Evolutionary conservation across 1,140 invertebrate genomes (phyloP).

Genomic region (Hesperophylax magnus): DNA sequence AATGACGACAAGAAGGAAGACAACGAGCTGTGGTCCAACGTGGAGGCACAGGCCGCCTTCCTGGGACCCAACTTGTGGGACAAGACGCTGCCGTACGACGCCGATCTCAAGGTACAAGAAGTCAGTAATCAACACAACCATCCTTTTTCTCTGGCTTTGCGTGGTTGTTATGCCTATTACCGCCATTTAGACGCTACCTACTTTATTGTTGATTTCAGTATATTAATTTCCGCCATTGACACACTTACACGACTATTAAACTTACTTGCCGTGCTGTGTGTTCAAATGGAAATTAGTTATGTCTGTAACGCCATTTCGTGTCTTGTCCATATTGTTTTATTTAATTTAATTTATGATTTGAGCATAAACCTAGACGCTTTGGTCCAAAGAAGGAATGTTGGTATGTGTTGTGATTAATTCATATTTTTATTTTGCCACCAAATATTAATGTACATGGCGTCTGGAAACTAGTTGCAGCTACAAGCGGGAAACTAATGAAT

Average conservation of each 20-base stretch:
- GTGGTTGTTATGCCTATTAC: constrained; percentile 54
- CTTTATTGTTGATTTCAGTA: constrained; percentile 1
- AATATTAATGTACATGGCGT: too few species aligned
- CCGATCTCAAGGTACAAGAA: constrained; percentile 93
- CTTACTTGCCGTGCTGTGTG: constrained; percentile 17
- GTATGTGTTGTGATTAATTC: constrained; percentile 26
- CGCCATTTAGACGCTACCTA: background rate
- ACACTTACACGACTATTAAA: constrained; percentile 37
- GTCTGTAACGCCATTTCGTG: background rate
- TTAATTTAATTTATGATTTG: constrained; percentile 1
- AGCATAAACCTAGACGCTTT: constrained; percentile 30
- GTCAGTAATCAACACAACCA: constrained; percentile 70
- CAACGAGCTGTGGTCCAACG: constrained; percentile 85
- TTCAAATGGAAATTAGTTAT: background rate
- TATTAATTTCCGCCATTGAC: constrained; percentile 36
- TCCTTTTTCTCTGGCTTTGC: constrained; percentile 65
- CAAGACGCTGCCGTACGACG: constrained; percentile 90
- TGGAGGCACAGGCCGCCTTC: constrained; percentile 93
- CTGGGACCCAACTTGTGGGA: constrained; percentile 95
- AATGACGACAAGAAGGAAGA: constrained; percentile 88
- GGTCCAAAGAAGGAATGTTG: constrained; percentile 22
- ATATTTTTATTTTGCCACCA: background rate
- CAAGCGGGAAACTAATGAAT: too few species aligned
- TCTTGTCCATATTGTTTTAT: constrained; percentile 12
- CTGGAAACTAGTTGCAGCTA: too few species aligned